Percentiles rank a stretch among this genome's conserved stretches.
Evolutionary conservation across 1,140 invertebrate genomes (phyloP).

Genomic region (Drosophila ananassae): DNA sequence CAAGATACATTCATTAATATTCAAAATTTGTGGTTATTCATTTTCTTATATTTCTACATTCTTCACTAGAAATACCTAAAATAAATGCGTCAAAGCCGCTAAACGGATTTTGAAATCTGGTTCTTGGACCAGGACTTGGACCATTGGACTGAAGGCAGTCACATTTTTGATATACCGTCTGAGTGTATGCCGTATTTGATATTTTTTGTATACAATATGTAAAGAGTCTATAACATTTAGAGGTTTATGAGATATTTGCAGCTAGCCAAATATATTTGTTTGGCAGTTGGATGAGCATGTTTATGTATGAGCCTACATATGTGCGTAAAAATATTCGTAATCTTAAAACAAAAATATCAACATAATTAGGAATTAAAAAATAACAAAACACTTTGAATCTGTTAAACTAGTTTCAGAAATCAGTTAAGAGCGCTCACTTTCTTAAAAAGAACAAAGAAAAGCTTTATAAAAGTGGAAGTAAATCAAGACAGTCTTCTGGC

Average conservation of each 20-base stretch:
- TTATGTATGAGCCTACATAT: background rate
- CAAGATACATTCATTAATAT: background rate
- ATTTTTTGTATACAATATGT: background rate
- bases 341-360: background rate
- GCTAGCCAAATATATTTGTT: background rate
- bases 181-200: background rate
- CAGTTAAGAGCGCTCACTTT: background rate
- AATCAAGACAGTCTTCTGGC: background rate
- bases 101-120: background rate
- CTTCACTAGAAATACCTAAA: background rate
- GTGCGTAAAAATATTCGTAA: background rate
- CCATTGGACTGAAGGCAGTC: slow-evolving; percentile 1
- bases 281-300: background rate
- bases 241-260: background rate
- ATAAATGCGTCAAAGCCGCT: slow-evolving; percentile 1
- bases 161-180: background rate
- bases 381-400: background rate
- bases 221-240: slow-evolving; percentile 1
- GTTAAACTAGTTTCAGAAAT: no score
- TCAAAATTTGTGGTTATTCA: background rate
- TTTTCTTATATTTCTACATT: background rate
- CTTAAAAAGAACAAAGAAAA: background rate
- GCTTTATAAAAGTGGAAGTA: background rate
- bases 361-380: background rate
- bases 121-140: background rate